phyloP scores from a whole-genome alignment of 2,113 vertebrate species.

The Heloderma charlesbogerti region DNA sequence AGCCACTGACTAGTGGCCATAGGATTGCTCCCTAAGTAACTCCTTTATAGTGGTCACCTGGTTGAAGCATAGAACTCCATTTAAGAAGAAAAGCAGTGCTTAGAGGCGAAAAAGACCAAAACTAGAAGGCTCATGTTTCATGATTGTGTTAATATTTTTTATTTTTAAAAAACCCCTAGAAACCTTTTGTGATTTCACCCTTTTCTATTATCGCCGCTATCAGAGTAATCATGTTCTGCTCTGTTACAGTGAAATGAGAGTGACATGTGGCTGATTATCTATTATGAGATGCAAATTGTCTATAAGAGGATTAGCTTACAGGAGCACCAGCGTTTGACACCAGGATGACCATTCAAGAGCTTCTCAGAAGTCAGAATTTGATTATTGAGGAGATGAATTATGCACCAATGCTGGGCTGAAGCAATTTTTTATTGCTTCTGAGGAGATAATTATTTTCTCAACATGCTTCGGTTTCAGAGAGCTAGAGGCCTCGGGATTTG shows the following conservation, averaged over 20 bases:
- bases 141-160: neutral
- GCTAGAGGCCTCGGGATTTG: neutral
- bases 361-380: constrained; percentile 18
- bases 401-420: neutral
- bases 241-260: neutral
- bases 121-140: neutral
- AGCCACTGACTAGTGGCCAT: too few species aligned
- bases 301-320: constrained; percentile 9
- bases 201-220: neutral
- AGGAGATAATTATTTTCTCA: constrained; percentile 26
- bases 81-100: neutral
- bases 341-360: constrained; percentile 3
- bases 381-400: constrained; percentile 18
- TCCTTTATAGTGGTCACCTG: neutral
- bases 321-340: neutral
- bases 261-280: constrained; percentile 21
- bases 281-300: constrained; percentile 4
- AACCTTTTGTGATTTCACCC: neutral
- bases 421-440: constrained; percentile 17
- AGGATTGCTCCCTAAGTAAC: neutral
- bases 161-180: neutral
- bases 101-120: neutral
- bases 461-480: neutral
- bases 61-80: neutral
- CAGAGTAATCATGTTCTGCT: neutral